Evolutionary conservation across 2,888 invertebrate genomes (phyloP).

Genomic region (Metalampra italica): DNA sequence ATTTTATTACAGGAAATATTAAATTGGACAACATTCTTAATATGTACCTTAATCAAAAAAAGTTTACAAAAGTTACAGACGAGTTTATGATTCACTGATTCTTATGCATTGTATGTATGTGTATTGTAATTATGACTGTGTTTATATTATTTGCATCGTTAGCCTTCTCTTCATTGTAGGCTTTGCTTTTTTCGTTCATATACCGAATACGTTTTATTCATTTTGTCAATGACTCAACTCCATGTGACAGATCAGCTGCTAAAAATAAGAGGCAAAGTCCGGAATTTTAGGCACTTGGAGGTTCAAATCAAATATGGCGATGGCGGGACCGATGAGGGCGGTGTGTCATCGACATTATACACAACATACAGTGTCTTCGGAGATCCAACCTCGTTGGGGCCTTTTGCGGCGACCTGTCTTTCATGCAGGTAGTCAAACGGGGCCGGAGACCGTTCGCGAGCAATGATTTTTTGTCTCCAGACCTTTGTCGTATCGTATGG

Average conservation of each 20-base stretch:
- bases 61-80: not conserved
- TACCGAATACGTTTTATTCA: conserved; percentile 17
- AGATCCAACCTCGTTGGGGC: conserved; percentile 29
- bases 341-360: conserved; percentile 49
- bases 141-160: not conserved
- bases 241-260: conserved; percentile 41
- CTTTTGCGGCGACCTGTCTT: conserved; percentile 35
- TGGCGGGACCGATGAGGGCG: conserved; percentile 23
- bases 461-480: conserved; percentile 45
- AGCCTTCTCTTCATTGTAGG: conserved; percentile 9
- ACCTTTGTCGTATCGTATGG: conserved; percentile 34
- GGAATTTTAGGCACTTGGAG: conserved; percentile 24
- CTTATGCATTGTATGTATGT: not conserved
- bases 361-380: conserved; percentile 4
- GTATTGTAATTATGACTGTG: too few relatives aligned
- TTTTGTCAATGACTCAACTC: conserved; percentile 32
- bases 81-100: not conserved
- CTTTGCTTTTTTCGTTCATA: conserved; percentile 16
- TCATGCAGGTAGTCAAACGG: conserved; percentile 57
- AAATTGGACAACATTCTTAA: not conserved
- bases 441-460: conserved; percentile 30
- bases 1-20: too few relatives aligned
- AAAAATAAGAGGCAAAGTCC: conserved; percentile 30
- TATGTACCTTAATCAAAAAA: not conserved
- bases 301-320: conserved; percentile 30